Evolutionary conservation across 2,113 vertebrate genomes (phyloP).

Genomic region (Macroglossus sobrinus): DNA sequence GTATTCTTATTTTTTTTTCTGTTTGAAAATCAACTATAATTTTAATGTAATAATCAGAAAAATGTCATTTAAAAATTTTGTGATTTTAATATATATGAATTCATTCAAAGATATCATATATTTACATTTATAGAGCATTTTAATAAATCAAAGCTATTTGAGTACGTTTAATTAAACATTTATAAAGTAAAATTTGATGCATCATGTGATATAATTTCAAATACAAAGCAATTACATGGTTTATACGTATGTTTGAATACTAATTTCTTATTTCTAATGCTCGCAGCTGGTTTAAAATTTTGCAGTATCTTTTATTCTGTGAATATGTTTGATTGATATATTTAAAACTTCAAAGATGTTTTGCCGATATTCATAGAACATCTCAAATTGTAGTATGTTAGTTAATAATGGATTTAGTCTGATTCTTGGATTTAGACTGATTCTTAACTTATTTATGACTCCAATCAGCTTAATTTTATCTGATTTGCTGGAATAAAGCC

Average conservation of each 20-base stretch:
- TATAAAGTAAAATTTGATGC: background rate
- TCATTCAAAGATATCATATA: background rate
- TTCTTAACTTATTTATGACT: conserved; percentile 58
- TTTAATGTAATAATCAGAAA: background rate
- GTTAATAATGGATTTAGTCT: conserved; percentile 61
- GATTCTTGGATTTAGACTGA: conserved; percentile 56
- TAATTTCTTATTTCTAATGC: conserved; percentile 36
- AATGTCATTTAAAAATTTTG: background rate
- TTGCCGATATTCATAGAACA: conserved; percentile 60
- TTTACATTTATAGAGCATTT: background rate
- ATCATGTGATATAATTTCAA: background rate
- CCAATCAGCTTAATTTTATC: conserved; percentile 62
- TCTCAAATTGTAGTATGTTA: conserved; percentile 56
- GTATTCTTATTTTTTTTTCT: background rate
- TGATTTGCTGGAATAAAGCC: conserved; percentile 36
- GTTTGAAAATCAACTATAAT: background rate
- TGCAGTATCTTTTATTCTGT: background rate
- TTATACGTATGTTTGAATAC: background rate
- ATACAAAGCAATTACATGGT: background rate
- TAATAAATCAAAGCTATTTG: background rate
- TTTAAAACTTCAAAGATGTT: conserved; percentile 64
- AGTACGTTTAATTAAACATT: conserved; percentile 6
- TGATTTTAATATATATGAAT: background rate
- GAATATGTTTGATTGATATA: conserved; percentile 22
- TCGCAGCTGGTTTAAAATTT: background rate